These are phyloP conservation scores for Catharus minimus DNA, from an alignment of 2,113 vertebrate species.

Conservation along the genomic window DNA sequence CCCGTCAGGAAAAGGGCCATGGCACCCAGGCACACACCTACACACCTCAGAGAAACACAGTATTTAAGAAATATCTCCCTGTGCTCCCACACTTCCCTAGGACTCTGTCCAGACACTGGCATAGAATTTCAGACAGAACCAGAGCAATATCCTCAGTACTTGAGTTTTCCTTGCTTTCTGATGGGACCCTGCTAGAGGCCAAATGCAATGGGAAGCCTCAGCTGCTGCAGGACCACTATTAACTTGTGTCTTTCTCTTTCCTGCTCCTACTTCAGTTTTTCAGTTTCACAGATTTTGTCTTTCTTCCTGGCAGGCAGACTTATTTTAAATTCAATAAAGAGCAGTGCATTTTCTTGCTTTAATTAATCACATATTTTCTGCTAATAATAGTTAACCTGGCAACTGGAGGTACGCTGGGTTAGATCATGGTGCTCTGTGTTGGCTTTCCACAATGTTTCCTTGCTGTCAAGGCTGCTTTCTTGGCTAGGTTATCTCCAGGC, in stretches of 20 bases:
- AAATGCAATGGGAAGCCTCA: neutral
- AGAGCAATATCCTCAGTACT: neutral
- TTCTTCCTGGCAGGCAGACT: neutral
- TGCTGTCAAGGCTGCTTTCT: conserved; percentile 9
- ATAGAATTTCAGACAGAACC: neutral
- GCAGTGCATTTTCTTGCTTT: neutral
- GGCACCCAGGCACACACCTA: neutral
- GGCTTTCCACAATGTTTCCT: neutral
- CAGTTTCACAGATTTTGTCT: neutral
- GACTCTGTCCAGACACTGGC: neutral
- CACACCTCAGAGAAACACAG: neutral
- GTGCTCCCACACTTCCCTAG: neutral
- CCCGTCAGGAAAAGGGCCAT: neutral
- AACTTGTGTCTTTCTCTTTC: neutral
- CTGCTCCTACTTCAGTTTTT: neutral
- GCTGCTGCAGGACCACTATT: neutral
- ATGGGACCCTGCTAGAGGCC: neutral
- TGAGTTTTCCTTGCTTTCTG: neutral
- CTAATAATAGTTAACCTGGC: neutral
- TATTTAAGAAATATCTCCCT: neutral
- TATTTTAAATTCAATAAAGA: neutral
- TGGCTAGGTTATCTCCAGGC: conserved; percentile 34
- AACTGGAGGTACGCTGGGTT: neutral
- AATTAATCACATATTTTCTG: conserved; percentile 17
- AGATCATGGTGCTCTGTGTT: neutral